A percentile compares a stretch with the other conserved stretches of the same genome.
Conservation (phyloP, 1,140 invertebrate species). For the Procambarus virginalis region DNA sequence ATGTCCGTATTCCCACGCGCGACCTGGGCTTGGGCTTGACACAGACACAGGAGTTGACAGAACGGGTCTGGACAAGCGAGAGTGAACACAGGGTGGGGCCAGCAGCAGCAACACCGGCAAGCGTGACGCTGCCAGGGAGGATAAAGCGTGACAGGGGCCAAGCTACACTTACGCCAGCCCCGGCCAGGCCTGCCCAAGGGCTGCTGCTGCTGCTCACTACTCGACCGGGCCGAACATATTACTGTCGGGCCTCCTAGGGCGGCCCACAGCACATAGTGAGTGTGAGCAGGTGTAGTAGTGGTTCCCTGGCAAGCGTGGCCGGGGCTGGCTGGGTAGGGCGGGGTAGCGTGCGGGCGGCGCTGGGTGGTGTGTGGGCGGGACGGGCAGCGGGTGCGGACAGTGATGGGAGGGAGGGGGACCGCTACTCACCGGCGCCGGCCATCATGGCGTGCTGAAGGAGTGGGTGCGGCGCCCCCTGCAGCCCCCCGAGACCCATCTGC, state of each 20-base stretch:
- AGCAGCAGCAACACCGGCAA: slow-evolving; percentile 61
- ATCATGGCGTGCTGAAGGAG: slow-evolving; percentile 70
- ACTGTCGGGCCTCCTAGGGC: slow-evolving; percentile 32
- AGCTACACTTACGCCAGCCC: slow-evolving; percentile 54
- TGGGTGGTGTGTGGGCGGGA: slow-evolving; percentile 60
- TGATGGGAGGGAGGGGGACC: slow-evolving; percentile 59
- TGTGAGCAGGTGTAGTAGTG: slow-evolving; percentile 48
- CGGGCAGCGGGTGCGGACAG: slow-evolving; percentile 60
- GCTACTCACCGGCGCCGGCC: slow-evolving; percentile 68
- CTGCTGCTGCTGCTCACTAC: slow-evolving; percentile 53
- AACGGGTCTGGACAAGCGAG: slow-evolving; percentile 59
- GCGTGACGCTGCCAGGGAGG: slow-evolving; percentile 64
- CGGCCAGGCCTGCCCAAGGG: slow-evolving; percentile 57
- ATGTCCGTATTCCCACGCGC: slow-evolving; percentile 38
- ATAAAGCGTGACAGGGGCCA: slow-evolving; percentile 66
- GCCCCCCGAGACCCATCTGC: slow-evolving; percentile 72
- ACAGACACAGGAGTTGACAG: slow-evolving; percentile 57
- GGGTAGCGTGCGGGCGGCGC: slow-evolving; percentile 65
- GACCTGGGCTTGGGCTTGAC: slow-evolving; percentile 55
- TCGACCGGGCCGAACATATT: slow-evolving; percentile 38
- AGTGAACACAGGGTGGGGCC: slow-evolving; percentile 61
- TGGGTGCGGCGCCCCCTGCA: slow-evolving; percentile 70
- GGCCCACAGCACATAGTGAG: slow-evolving; percentile 14
- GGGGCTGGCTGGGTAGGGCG: slow-evolving; percentile 57
- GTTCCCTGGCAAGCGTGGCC: slow-evolving; percentile 41